A percentile compares a stretch with the other conserved stretches of the same genome.
Evolutionary conservation across 2,888 invertebrate genomes (phyloP).

Genomic region (Drosophila nr. perissopoda): DNA sequence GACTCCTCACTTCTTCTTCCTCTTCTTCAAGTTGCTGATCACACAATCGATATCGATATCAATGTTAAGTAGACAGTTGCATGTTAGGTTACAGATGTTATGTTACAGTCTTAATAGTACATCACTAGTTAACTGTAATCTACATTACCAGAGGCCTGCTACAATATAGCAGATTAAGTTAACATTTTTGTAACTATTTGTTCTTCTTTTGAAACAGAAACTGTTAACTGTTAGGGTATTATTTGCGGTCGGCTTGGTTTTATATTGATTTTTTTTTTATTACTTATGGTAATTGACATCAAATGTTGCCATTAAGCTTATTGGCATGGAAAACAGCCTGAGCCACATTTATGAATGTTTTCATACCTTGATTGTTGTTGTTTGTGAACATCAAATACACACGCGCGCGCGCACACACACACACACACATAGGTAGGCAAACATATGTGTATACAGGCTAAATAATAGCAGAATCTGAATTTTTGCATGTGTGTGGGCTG

Average conservation of each 20-base stretch:
- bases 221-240: slow-evolving; percentile 22
- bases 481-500: slow-evolving; percentile 49
- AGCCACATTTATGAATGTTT: slow-evolving; percentile 49
- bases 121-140: no score
- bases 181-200: no score
- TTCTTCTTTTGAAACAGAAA: no score
- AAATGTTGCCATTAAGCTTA: slow-evolving; percentile 75
- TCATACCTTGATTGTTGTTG: slow-evolving; percentile 41
- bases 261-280: slow-evolving; percentile 10
- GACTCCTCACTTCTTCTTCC: no score
- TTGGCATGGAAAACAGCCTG: slow-evolving; percentile 70
- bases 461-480: slow-evolving; percentile 37
- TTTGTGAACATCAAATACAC: slow-evolving; percentile 39
- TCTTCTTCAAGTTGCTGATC: no score
- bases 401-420: slow-evolving; percentile 11
- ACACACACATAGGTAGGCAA: slow-evolving; percentile 2
- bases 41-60: no score
- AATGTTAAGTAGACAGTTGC: no score
- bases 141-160: no score
- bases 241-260: not conserved
- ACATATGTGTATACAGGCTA: slow-evolving; percentile 1
- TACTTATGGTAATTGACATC: slow-evolving; percentile 80
- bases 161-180: no score
- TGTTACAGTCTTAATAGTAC: no score
- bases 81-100: no score